Conservation (phyloP, 2,888 invertebrate genomes). For the Tachina grossa region DNA sequence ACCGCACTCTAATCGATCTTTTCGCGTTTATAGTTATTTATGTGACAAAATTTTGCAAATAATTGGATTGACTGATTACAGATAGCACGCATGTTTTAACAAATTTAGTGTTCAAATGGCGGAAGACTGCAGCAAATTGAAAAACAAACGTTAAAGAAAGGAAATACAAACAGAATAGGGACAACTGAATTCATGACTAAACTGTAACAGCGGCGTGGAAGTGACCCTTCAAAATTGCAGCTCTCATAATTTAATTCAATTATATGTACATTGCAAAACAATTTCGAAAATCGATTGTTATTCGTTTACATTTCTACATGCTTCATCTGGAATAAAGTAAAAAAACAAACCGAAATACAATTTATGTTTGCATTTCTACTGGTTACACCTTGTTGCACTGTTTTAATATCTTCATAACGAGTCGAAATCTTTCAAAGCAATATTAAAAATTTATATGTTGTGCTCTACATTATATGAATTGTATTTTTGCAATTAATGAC, state of each 20-base stretch:
- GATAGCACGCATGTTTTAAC: constrained; percentile 76
- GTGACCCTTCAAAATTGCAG: constrained; percentile 57
- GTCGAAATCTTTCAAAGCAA: constrained; percentile 45
- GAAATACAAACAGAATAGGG: constrained; percentile 21
- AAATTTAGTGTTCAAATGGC: constrained; percentile 50
- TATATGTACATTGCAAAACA: constrained; percentile 79
- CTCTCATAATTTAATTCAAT: constrained; percentile 81
- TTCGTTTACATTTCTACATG: constrained; percentile 19
- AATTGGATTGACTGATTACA: constrained; percentile 83
- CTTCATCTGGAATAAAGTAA: constrained; percentile 2
- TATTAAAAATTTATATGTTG: constrained; percentile 53
- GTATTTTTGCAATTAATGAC: no score
- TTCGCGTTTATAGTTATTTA: constrained; percentile 79
- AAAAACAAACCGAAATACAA: not conserved
- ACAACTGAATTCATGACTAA: not conserved
- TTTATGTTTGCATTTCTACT: not conserved
- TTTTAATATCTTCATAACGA: constrained; percentile 68
- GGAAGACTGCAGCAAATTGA: constrained; percentile 23
- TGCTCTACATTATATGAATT: no score
- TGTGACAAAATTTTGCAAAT: constrained; percentile 83
- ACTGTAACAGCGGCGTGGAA: constrained; percentile 36
- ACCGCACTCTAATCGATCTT: constrained; percentile 67
- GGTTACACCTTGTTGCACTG: constrained; percentile 54
- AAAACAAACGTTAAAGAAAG: constrained; percentile 3
- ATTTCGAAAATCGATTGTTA: constrained; percentile 65